These are phyloP conservation scores for Agrilus mali DNA, from an alignment of 2,888 invertebrate genomes.

Conservation along the genomic window DNA sequence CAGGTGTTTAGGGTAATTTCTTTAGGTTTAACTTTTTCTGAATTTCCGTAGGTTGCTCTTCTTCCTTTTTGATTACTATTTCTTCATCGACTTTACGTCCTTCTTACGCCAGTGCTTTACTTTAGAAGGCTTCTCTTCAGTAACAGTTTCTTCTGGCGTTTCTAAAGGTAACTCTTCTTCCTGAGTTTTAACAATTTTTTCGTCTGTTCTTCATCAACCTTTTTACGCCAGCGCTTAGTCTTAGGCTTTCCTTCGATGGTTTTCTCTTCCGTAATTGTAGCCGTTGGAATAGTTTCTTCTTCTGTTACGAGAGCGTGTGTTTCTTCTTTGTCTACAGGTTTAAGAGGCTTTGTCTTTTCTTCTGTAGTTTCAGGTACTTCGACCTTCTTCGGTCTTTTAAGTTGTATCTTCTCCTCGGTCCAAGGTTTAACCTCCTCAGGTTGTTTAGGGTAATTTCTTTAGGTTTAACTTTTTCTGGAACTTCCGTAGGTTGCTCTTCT, in stretches of 20 bases:
- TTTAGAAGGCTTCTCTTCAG: conserved; percentile 9
- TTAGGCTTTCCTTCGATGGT: background rate
- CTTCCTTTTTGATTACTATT: background rate
- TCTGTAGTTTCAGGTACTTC: background rate
- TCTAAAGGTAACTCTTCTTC: too few species aligned
- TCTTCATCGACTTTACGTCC: conserved; percentile 5
- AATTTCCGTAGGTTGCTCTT: background rate
- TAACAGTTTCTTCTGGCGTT: conserved; percentile 9
- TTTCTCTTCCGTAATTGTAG: too few species aligned
- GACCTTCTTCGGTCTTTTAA: conserved; percentile 1
- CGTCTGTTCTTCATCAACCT: background rate
- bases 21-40: background rate
- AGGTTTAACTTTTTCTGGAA: too few species aligned
- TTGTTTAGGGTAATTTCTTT: conserved; percentile 7
- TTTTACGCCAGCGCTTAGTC: background rate
- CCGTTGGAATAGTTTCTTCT: too few species aligned
- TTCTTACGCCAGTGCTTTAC: conserved; percentile 10
- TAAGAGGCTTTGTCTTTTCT: too few species aligned
- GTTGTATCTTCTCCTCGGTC: background rate
- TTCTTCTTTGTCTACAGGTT: background rate
- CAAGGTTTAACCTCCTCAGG: conserved; percentile 21
- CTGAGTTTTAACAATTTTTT: too few species aligned
- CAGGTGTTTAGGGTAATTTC: too few species aligned
- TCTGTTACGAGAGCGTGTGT: background rate
- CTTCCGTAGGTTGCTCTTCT: conserved; percentile 19